Base-by-base conservation (phyloP, 2,888 invertebrate species). In the Cheilosia grossa region DNA sequence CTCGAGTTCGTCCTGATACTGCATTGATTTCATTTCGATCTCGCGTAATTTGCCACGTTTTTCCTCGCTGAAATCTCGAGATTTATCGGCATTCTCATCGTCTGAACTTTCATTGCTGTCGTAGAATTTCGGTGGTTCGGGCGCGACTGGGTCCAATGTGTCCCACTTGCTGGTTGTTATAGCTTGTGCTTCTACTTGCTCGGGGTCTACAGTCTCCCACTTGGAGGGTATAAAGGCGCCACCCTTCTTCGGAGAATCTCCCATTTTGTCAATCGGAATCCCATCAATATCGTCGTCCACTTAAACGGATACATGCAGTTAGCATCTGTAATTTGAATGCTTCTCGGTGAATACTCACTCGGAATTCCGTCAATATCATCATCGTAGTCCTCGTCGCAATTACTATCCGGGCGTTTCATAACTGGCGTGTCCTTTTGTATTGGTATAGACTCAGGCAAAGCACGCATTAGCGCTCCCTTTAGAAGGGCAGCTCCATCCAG, bases 191-290 rank as follows among this genome's bases (percentile, higher is more conserved):
- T 96, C 96, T 7, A 94, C 93, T 90, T 96, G 95, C 88, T 96
- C 95, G 27, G 98, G 97, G 92, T 98, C 98, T 27, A 99, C 97
- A 54, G 96, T 96, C 93, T 99, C 98, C 99, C 99, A 99, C 91
- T 98, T 97, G 1, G 98, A 98, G 9, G 97, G 96, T 75, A 98
- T 96, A 93, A 98, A 97, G 15, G 95, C 95, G 1, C 95, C 95
- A 79, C 94, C 85, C 42, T 81, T 85, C 17, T 72, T 85, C 2
- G 85, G 85, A 2, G 85, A 85, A 67, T 85, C 85, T 17, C 89
- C 66, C 74, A 89, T 90, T 53, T 92, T 92, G 87, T 94, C 94
- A 89, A 96, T 91, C 0, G 96, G 96, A 47, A 95, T 91, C 15
- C 96, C 96, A 92, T 96, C 96, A 47, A 96, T 94, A 90, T 96